Percentiles rank a stretch among this genome's conserved stretches.
These are phyloP conservation scores for Probosciger aterrimus DNA, from an alignment of 2,113 vertebrate species.

Conservation along the genomic window DNA sequence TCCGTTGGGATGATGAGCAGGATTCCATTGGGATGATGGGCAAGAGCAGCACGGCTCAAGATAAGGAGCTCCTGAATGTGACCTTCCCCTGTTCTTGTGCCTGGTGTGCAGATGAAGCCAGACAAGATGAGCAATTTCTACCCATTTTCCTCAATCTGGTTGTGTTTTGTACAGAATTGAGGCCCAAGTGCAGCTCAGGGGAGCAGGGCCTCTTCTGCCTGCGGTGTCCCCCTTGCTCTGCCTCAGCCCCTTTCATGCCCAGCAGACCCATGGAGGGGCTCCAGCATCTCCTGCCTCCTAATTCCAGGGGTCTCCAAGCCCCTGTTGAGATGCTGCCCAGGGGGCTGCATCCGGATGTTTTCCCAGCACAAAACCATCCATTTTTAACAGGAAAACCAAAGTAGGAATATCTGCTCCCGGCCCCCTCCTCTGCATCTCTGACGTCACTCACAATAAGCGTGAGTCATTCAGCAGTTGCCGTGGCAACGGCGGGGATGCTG, in stretches of 20 bases:
- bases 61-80: not conserved
- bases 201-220: rapidly evolving
- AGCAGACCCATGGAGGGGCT: not conserved
- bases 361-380: not conserved
- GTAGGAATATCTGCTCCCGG: not conserved
- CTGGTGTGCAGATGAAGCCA: rapidly evolving
- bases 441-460: conserved; percentile 15
- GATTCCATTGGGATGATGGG: not conserved
- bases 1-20: not conserved
- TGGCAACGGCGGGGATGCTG: conserved; percentile 42
- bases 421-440: conserved; percentile 34
- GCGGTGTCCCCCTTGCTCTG: not conserved
- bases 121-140: not conserved
- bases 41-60: rapidly evolving
- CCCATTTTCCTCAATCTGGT: not conserved
- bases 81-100: not conserved
- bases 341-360: not conserved
- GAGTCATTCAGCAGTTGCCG: conserved; percentile 36
- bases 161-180: rapidly evolving
- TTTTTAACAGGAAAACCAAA: not conserved
- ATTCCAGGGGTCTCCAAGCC: rapidly evolving
- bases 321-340: not conserved
- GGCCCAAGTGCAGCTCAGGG: not conserved
- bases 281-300: not conserved
- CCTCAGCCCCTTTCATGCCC: no score